Percentiles rank a stretch among this genome's conserved stretches.
phyloP scores from a whole-genome alignment of 1,140 invertebrate species.

The Drosophila micromelanica region DNA sequence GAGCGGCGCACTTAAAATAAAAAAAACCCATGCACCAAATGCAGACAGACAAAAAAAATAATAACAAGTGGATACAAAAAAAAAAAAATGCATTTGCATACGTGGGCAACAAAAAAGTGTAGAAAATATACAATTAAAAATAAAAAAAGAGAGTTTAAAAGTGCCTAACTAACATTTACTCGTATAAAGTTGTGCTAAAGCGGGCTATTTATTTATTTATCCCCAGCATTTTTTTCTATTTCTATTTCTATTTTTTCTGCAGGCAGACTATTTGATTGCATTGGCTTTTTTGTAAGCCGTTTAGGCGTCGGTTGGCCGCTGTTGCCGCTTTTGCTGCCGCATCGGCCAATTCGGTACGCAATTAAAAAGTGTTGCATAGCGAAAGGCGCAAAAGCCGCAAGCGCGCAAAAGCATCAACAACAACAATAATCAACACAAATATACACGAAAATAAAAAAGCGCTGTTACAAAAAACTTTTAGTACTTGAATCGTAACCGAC shows the following conservation, averaged over 20 bases:
- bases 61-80: neutral
- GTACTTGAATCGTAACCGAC: slow-evolving; percentile 9
- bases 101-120: neutral
- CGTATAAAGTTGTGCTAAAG: slow-evolving; percentile 46
- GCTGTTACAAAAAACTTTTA: neutral
- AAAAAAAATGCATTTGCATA: slow-evolving; percentile 3
- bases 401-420: slow-evolving; percentile 20
- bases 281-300: slow-evolving; percentile 57
- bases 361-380: slow-evolving; percentile 68
- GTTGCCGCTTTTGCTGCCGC: slow-evolving; percentile 6
- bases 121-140: slow-evolving; percentile 7
- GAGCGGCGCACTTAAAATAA: neutral
- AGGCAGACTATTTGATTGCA: slow-evolving; percentile 48
- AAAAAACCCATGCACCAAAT: too few species aligned
- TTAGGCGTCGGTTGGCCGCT: slow-evolving; percentile 34
- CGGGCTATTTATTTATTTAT: slow-evolving; percentile 69
- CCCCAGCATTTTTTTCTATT: neutral
- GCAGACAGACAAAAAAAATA: neutral
- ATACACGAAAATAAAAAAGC: neutral
- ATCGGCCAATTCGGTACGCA: slow-evolving; percentile 45
- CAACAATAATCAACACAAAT: slow-evolving; percentile 26
- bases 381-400: slow-evolving; percentile 21
- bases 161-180: slow-evolving; percentile 43
- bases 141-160: slow-evolving; percentile 15
- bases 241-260: slow-evolving; percentile 1